Percentiles rank a stretch among this genome's conserved stretches.
These are phyloP conservation scores for Chauna torquata DNA, from an alignment of 2,113 vertebrate genomes.

Conservation along the genomic window DNA sequence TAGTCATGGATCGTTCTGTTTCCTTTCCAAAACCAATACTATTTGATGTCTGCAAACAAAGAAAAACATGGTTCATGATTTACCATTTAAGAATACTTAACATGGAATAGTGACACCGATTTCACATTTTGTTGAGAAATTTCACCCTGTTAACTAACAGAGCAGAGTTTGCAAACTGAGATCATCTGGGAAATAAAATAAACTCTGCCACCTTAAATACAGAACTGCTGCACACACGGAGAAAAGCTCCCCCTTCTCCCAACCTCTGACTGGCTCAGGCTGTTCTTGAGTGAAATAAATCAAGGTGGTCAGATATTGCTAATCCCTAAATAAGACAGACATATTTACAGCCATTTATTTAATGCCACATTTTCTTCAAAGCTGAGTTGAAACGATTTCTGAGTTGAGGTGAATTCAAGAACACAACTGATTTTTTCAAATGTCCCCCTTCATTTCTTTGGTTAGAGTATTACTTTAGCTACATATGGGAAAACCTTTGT, in stretches of 20 bases:
- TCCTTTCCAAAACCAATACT: conserved; percentile 85
- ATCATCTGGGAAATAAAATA: neutral
- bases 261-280: neutral
- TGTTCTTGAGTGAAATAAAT: neutral
- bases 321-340: neutral
- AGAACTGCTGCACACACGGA: neutral
- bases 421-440: neutral
- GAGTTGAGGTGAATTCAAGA: neutral
- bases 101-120: neutral
- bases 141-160: neutral
- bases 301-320: neutral
- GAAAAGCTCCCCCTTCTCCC: neutral
- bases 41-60: conserved; percentile 84
- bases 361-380: neutral
- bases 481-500: neutral
- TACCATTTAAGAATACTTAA: neutral
- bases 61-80: neutral
- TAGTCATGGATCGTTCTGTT: conserved; percentile 75
- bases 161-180: neutral
- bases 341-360: neutral
- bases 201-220: neutral
- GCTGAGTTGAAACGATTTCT: neutral
- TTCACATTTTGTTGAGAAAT: neutral
- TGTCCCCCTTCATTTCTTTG: neutral
- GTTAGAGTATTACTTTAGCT: neutral